A percentile compares a stretch with the other conserved stretches of the same genome.
These are phyloP conservation scores for Himalopsyche kuldschensis DNA, from an alignment of 2,888 invertebrate species.

Conservation along the genomic window DNA sequence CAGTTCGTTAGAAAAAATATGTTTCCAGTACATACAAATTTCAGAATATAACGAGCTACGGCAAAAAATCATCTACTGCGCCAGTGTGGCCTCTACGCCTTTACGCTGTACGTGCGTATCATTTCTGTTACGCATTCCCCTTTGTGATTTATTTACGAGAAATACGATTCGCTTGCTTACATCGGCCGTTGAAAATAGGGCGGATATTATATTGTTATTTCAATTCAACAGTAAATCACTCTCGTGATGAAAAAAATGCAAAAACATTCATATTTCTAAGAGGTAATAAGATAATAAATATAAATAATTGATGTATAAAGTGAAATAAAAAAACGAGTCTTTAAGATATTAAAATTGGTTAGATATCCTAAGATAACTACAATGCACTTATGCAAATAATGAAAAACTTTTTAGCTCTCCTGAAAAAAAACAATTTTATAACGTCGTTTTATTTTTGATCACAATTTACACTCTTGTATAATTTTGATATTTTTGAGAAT, in stretches of 20 bases:
- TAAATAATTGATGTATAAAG: no score
- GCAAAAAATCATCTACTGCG: background rate
- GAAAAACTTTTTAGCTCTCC: no score
- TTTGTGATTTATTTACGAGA: background rate
- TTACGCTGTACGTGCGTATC: background rate
- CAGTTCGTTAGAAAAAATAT: background rate
- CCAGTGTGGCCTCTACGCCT: background rate
- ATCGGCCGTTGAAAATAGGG: background rate
- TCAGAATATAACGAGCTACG: background rate
- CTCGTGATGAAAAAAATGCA: background rate
- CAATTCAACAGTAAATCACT: background rate
- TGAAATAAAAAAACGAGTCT: no score
- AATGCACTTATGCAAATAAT: no score
- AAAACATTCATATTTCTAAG: background rate
- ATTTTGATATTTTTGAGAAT: no score
- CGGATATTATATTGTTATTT: background rate
- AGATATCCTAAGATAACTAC: no score
- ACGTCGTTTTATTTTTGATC: no score
- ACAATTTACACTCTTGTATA: no score
- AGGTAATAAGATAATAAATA: background rate
- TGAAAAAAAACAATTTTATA: no score
- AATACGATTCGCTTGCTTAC: background rate
- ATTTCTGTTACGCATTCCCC: background rate
- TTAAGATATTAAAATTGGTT: no score
- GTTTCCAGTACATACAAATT: background rate